Conservation (phyloP, 2,113 vertebrate genomes). For the Antechinus stuartii region DNA sequence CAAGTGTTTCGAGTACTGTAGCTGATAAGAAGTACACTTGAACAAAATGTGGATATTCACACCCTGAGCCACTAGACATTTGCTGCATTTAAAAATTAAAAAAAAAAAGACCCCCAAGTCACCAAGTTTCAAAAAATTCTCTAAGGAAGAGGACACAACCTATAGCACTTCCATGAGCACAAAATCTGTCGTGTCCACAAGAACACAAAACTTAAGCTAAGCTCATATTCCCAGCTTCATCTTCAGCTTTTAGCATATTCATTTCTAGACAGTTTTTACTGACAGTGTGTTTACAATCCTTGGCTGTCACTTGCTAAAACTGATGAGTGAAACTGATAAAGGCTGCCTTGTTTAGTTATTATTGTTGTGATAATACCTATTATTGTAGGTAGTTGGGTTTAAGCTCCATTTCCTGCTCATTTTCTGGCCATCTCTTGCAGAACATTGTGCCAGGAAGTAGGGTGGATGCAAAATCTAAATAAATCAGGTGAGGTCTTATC, state of each 20-base stretch:
- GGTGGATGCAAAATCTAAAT: background rate
- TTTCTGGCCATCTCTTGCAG: constrained; percentile 8
- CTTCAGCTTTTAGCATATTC: constrained; percentile 67
- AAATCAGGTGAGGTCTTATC: background rate
- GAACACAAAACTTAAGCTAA: constrained; percentile 64
- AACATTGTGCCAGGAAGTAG: background rate
- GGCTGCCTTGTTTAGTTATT: constrained; percentile 41
- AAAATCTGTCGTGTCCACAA: constrained; percentile 69
- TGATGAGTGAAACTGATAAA: constrained; percentile 43
- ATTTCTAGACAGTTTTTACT: constrained; percentile 65
- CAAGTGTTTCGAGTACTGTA: constrained; percentile 84
- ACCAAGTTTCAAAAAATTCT: constrained; percentile 72
- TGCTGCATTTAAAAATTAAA: constrained; percentile 76
- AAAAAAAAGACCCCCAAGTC: constrained; percentile 73
- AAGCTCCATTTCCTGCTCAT: constrained; percentile 20
- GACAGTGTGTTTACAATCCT: constrained; percentile 65
- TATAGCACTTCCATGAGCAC: constrained; percentile 58
- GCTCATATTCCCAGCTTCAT: constrained; percentile 59
- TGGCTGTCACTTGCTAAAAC: constrained; percentile 69
- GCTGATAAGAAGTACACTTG: constrained; percentile 83
- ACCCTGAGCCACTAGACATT: constrained; percentile 83
- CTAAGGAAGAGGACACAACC: constrained; percentile 63
- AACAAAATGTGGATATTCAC: constrained; percentile 83
- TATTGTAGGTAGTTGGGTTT: background rate
- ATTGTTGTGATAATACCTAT: too few species aligned